Evolutionary conservation across 2,888 invertebrate genomes (phyloP), one percentile per base, ranked within the genome.

Genomic region (Rugalucina vietnamica): DNA sequence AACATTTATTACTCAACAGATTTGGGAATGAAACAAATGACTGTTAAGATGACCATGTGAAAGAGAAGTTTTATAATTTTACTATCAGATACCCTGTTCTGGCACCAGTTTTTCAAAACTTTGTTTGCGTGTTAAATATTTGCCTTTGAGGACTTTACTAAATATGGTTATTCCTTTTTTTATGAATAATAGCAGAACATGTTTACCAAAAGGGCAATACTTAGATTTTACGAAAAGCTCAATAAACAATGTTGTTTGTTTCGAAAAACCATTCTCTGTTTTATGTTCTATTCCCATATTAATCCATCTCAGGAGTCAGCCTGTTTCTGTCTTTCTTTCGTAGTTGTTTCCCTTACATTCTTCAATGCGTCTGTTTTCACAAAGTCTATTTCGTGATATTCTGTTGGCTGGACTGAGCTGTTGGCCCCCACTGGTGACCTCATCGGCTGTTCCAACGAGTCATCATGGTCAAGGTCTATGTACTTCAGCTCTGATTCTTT

Each of bases 331-430:
- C 86, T 49, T 34, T 81, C 81, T 18, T 65, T 79, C 5, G 73
- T 76, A 4, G 80, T 80, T 3, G 79, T 80, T 65, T 90, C 90
- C 79, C 91, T 93, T 18, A 90, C 89, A 73, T 97, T 97, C 95
- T 97, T 98, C 93, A 99, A 98, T 8, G 98, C 98, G 94, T 98
- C 97, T 0, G 98, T 99, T 96, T 98, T 98, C 76, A 98, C 96
- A 95, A 98, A 98, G 95, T 99, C 98, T 0, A 99, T 98, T 0
- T 97, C 97, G 94, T 98, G 98, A 95, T 98, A 98, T 12, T 97
- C 97, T 0, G 97, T 95, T 91, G 94, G 93, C 0, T 93, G 81
- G 29, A 87, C 82, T n/a, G 85, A 84, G 12, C 85, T 81, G 10
- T 80, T 70, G 29, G 81, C 79, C 29, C 76, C 77, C 36, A 65